Conservation (phyloP, 1,140 invertebrate species). For the Ceratina japonica region DNA sequence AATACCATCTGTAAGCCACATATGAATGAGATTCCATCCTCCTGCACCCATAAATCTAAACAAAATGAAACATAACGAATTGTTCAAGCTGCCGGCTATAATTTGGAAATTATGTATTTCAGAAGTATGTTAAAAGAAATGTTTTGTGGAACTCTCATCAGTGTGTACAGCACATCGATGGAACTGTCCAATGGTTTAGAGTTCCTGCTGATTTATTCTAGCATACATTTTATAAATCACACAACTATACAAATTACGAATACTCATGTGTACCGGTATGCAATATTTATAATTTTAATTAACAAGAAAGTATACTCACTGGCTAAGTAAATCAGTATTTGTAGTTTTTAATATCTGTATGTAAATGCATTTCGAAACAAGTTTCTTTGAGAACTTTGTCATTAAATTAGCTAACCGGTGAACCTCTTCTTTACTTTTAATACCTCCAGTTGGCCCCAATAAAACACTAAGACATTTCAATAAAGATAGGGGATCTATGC, state of each 20-base stretch:
- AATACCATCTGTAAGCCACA: conserved; percentile 93
- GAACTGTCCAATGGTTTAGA: conserved; percentile 69
- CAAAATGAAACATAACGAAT: conserved; percentile 43
- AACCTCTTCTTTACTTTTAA: conserved; percentile 92
- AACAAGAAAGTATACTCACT: conserved; percentile 80
- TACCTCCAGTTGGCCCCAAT: conserved; percentile 89
- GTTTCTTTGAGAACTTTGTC: conserved; percentile 96
- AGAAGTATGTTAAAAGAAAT: not conserved
- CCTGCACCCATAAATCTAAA: conserved; percentile 91
- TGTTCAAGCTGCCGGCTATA: not conserved
- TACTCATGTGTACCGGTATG: conserved; percentile 62
- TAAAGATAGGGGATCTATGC: conserved; percentile 93
- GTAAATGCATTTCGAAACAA: conserved; percentile 97
- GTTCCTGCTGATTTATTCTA: conserved; percentile 63
- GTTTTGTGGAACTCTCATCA: conserved; percentile 67
- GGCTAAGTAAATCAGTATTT: conserved; percentile 89
- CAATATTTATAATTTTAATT: conserved; percentile 13
- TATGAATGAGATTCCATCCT: conserved; percentile 93
- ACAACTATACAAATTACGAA: conserved; percentile 50
- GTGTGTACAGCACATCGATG: conserved; percentile 60
- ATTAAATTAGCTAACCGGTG: conserved; percentile 93
- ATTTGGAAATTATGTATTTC: not conserved
- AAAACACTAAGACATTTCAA: conserved; percentile 92
- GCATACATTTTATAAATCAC: conserved; percentile 63
- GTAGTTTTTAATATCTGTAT: conserved; percentile 95